A percentile compares a stretch with the other conserved stretches of the same genome.
These are phyloP conservation scores for Hyles lineata DNA, from an alignment of 2,888 invertebrate species.

Conservation along the genomic window DNA sequence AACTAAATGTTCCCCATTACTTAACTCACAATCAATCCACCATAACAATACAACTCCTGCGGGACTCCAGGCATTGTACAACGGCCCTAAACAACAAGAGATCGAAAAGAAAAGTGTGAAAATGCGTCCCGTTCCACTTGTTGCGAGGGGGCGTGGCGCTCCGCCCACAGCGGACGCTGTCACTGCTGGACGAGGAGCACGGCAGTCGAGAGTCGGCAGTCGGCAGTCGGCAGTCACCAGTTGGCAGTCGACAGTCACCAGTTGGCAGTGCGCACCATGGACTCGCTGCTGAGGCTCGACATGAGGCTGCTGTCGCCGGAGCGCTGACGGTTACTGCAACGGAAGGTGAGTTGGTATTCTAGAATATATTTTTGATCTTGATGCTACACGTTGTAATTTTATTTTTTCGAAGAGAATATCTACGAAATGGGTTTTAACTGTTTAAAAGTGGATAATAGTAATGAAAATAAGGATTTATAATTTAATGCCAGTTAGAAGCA, in stretches of 20 bases:
- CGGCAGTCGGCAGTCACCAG: neutral
- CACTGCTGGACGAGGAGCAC: neutral
- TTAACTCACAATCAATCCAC: too few species aligned
- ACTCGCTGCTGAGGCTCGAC: constrained; percentile 76
- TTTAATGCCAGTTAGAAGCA: too few species aligned
- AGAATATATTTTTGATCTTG: neutral
- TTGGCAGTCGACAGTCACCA: constrained; percentile 26
- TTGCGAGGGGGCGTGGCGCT: constrained; percentile 69
- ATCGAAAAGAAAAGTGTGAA: constrained; percentile 26
- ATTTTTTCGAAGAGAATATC: too few species aligned
- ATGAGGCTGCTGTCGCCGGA: constrained; percentile 80
- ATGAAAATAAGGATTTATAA: too few species aligned
- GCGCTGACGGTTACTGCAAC: constrained; percentile 84
- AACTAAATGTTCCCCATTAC: too few species aligned
- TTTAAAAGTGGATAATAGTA: too few species aligned
- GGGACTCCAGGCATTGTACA: constrained; percentile 21
- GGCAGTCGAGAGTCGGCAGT: neutral
- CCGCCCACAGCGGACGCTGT: constrained; percentile 41
- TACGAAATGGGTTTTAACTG: too few species aligned
- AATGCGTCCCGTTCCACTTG: constrained; percentile 57
- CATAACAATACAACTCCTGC: neutral
- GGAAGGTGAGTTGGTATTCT: constrained; percentile 63
- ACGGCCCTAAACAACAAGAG: neutral
- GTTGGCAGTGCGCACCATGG: constrained; percentile 58
- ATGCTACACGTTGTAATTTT: too few species aligned